Conservation (phyloP, 2,797 vertebrate species). For the Cercopithecus hamlyni region DNA sequence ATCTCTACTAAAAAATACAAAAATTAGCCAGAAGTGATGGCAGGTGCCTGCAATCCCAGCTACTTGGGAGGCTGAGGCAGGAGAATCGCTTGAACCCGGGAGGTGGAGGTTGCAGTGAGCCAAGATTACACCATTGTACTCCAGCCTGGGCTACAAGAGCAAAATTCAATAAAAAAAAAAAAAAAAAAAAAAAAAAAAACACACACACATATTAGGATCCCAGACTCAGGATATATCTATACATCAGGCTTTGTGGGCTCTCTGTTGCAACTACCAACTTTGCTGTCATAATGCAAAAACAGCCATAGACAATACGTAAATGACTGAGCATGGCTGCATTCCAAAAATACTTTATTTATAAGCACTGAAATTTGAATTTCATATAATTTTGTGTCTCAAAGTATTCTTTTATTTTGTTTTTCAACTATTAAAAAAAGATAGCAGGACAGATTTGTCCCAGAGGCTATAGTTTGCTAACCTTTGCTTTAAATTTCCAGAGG, state of each 20-base stretch:
- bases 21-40: too few relatives aligned
- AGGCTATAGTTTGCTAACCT: background rate
- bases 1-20: too few relatives aligned
- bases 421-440: background rate
- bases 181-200: too few relatives aligned
- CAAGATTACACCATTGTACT: too few relatives aligned
- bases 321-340: background rate
- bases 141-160: too few relatives aligned
- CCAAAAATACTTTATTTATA: background rate
- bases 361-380: slow-evolving; percentile 5
- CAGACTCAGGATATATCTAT: too few relatives aligned
- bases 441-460: background rate
- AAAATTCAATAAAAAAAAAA: too few relatives aligned
- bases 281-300: background rate
- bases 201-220: too few relatives aligned
- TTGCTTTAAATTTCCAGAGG: background rate
- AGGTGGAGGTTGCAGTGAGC: too few relatives aligned
- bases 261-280: background rate
- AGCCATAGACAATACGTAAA: background rate
- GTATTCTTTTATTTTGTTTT: background rate
- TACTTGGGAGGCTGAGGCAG: too few relatives aligned
- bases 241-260: background rate
- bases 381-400: background rate
- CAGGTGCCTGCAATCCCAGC: too few relatives aligned
- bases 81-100: too few relatives aligned